Evolutionary conservation across 1,140 invertebrate genomes (phyloP), one percentile per base, ranked within the genome.

Genomic region (Pogonomyrmex californicus): DNA sequence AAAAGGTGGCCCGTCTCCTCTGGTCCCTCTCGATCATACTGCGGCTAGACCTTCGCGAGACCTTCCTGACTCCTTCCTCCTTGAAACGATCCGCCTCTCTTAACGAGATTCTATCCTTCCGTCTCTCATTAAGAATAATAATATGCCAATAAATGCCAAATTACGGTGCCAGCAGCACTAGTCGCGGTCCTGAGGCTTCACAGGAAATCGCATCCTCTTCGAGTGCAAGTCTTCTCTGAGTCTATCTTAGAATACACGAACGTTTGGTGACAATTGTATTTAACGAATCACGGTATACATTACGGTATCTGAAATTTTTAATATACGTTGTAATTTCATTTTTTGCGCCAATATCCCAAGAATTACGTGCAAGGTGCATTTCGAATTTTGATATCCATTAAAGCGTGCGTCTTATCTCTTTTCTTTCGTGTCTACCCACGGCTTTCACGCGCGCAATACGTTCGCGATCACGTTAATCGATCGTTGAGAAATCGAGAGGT

Each of bases 91-190:
- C 93, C 93, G 93, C 93, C 93, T 93, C 91, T 91, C 92, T 94
- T 95, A 95, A 95, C 94, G 92, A 95, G 94, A 95, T 94, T 94
- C 92, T 93, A 92, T 92, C 93, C 94, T 93, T 94, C 91, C 93
- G 93, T 93, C 93, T 93, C 90, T 93, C 91, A 92, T 94, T 93
- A 93, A 92, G 91, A 94, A 93, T 94, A 94, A 94, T 94, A 93
- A 93, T 93, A 93, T 92, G 91, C 91, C 93, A 91, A 94, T 94
- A 93, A 88, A 93, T 91, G 91, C 87, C 91, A 93, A 94, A 94
- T 94, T 94, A 93, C 85, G 88, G 90, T 87, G 86, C 85, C 86
- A 81, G 68, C 68, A 47, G 75, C 75, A 47, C 75, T 86, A 78
- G 58, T 47, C n/a, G 51, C 81, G 70, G 41, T 83, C 56, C 65